A percentile compares a stretch with the other conserved stretches of the same genome.
phyloP scores from a whole-genome alignment of 1,140 invertebrate species.

The Drosophila sturtevanti region DNA sequence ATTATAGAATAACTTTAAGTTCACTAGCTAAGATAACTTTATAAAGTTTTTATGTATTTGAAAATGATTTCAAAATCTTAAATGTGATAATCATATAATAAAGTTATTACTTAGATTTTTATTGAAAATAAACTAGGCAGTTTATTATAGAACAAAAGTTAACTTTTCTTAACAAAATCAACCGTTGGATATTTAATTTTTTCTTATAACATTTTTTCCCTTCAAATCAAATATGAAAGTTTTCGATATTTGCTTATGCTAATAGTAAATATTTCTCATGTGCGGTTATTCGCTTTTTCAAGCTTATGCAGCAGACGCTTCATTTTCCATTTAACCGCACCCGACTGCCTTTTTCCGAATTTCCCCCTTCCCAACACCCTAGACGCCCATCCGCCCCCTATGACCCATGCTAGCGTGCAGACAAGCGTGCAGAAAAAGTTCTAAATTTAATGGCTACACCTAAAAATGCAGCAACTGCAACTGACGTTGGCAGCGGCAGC shows the following conservation, averaged over 20 bases:
- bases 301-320: conserved; percentile 65
- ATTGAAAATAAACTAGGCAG: no score
- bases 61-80: no score
- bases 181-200: not conserved
- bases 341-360: conserved; percentile 39
- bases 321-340: conserved; percentile 75
- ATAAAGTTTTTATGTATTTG: no score
- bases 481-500: conserved; percentile 9
- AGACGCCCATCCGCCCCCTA: not conserved
- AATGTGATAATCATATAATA: no score
- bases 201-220: not conserved
- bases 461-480: conserved; percentile 77
- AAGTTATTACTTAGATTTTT: no score
- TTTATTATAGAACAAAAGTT: no score
- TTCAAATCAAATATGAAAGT: not conserved
- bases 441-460: conserved; percentile 80
- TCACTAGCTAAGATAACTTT: no score
- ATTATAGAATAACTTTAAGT: no score
- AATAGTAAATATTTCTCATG: conserved; percentile 14
- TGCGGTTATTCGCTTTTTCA: conserved; percentile 19
- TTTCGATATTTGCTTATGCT: conserved; percentile 17
- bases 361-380: not conserved
- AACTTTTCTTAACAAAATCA: no score
- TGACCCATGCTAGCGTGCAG: conserved; percentile 52
- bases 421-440: conserved; percentile 79